Conservation (phyloP, 2,113 vertebrate genomes). For the Pseudonaja textilis region DNA sequence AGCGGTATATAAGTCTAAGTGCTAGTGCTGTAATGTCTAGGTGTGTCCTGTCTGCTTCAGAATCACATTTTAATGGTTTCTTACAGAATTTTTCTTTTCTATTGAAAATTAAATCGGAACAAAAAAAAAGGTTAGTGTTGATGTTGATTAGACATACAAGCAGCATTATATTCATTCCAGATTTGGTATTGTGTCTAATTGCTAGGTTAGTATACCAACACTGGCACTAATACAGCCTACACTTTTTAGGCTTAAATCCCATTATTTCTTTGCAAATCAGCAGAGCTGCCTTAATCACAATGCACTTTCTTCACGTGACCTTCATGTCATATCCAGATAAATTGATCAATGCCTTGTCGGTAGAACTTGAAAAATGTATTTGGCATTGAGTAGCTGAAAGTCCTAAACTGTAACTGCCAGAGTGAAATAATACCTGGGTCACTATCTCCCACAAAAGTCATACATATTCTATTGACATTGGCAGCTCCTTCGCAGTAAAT, state of each 20-base stretch:
- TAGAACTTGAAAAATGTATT: slow-evolving; percentile 25
- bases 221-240: not conserved
- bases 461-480: slow-evolving; percentile 30
- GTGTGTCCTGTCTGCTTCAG: not conserved
- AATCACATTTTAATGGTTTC: not conserved
- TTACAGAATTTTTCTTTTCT: not conserved
- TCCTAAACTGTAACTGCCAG: not conserved
- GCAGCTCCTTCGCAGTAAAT: slow-evolving; percentile 28
- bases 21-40: not conserved
- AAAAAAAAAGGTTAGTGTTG: fast-evolving
- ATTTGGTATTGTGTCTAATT: not conserved
- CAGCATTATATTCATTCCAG: slow-evolving; percentile 14
- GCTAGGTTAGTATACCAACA: not conserved
- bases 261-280: slow-evolving; percentile 38
- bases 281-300: slow-evolving; percentile 2
- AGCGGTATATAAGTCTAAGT: no score
- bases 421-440: slow-evolving; percentile 23
- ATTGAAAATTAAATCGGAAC: not conserved
- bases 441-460: not conserved
- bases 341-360: not conserved
- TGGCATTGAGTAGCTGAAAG: not conserved
- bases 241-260: not conserved
- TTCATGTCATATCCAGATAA: not conserved
- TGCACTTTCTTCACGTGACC: not conserved
- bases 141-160: fast-evolving